These are phyloP conservation scores for Cyclargus thomasi DNA, from an alignment of 1,140 invertebrate species.

Conservation along the genomic window DNA sequence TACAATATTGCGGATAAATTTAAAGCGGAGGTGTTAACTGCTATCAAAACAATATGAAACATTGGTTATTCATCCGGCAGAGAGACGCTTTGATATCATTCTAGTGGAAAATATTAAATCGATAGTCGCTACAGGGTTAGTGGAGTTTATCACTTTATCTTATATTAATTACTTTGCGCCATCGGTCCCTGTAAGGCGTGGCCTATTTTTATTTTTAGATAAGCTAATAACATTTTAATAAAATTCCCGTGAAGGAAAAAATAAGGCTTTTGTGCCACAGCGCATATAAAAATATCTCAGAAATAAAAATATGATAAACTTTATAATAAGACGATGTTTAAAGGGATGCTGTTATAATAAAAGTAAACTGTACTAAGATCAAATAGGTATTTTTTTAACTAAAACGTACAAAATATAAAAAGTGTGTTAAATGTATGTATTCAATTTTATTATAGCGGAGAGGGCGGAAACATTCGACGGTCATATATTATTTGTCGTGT, in stretches of 20 bases:
- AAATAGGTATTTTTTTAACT: too few relatives aligned
- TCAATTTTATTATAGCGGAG: constrained; percentile 31
- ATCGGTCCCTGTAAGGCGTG: neutral
- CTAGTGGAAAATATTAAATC: constrained; percentile 22
- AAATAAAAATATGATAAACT: neutral
- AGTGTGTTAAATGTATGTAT: constrained; percentile 31
- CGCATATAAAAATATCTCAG: neutral
- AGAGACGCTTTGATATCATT: constrained; percentile 26
- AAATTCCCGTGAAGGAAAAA: neutral
- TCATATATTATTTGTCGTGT: constrained; percentile 14
- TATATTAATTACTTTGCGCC: constrained; percentile 1
- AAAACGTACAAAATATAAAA: neutral
- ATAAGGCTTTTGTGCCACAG: neutral
- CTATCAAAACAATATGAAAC: constrained; percentile 22
- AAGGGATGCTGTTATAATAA: neutral
- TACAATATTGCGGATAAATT: constrained; percentile 14
- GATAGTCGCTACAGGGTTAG: neutral
- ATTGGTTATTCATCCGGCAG: constrained; percentile 26
- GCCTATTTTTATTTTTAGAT: neutral
- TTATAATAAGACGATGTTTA: neutral
- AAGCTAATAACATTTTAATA: neutral
- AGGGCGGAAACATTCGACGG: constrained; percentile 29
- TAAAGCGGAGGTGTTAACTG: constrained; percentile 20
- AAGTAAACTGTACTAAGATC: too few relatives aligned
- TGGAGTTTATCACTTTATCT: neutral